phyloP scores from a whole-genome alignment of 2,888 invertebrate genomes.

The Drosophila anomalata region DNA sequence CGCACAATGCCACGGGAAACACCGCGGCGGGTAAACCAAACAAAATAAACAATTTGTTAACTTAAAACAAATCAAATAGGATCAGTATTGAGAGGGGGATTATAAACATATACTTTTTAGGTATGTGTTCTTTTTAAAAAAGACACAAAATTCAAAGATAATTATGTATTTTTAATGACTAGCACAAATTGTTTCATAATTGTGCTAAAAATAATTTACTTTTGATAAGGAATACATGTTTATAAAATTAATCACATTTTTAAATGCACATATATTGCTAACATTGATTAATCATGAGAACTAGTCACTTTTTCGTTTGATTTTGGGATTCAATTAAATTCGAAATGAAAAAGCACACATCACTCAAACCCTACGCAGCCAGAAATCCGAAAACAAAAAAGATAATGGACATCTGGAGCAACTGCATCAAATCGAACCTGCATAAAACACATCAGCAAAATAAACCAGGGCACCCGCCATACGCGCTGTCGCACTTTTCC shows the following conservation, averaged over 20 bases:
- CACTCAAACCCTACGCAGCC: slow-evolving; percentile 50
- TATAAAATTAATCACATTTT: too few species aligned
- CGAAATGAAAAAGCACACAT: slow-evolving; percentile 35
- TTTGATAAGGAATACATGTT: neutral
- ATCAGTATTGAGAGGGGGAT: slow-evolving; percentile 2
- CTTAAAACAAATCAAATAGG: slow-evolving; percentile 22
- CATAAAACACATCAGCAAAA: slow-evolving; percentile 68
- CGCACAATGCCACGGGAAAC: slow-evolving; percentile 3
- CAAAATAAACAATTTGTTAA: slow-evolving; percentile 22
- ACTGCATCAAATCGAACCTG: slow-evolving; percentile 64
- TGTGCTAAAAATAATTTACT: neutral
- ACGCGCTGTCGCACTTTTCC: slow-evolving; percentile 29
- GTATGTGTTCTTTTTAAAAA: neutral
- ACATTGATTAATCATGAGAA: too few species aligned
- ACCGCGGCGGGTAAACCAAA: slow-evolving; percentile 11
- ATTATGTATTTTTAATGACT: slow-evolving; percentile 7
- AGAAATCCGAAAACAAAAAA: slow-evolving; percentile 2
- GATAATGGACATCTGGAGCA: slow-evolving; percentile 28
- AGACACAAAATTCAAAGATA: slow-evolving; percentile 6
- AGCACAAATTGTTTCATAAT: neutral
- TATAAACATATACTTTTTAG: slow-evolving; percentile 27
- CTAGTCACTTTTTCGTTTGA: neutral
- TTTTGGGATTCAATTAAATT: slow-evolving; percentile 16
- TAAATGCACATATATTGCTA: neutral
- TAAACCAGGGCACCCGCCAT: slow-evolving; percentile 78